Evolutionary conservation across 2,113 vertebrate species (phyloP).

Genomic region (Dromas ardeola): DNA sequence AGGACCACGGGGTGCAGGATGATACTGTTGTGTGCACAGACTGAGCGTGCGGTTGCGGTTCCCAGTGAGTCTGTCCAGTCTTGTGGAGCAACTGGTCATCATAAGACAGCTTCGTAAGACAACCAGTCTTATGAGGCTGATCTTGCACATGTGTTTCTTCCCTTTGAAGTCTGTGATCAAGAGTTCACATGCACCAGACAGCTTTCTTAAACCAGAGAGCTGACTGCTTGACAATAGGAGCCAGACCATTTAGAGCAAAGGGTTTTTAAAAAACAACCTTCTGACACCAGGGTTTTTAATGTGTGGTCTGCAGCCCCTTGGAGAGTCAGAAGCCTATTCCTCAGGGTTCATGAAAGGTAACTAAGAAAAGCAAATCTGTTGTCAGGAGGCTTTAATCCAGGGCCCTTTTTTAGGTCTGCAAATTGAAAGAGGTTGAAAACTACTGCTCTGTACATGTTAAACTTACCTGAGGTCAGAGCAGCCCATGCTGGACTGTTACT

Average conservation of each 20-base stretch:
- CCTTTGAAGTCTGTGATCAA: conserved; percentile 62
- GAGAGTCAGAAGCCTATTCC: background rate
- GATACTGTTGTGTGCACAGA: background rate
- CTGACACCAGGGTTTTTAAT: background rate
- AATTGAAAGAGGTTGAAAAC: background rate
- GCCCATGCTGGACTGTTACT: background rate
- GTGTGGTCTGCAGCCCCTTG: background rate
- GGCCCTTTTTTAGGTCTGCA: background rate
- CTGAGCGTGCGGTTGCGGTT: background rate
- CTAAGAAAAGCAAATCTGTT: background rate
- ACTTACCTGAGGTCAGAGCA: background rate
- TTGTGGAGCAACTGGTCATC: background rate
- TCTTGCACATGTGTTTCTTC: conserved; percentile 45
- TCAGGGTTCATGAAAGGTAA: background rate
- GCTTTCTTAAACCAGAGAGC: conserved; percentile 7
- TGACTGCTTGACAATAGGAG: conserved; percentile 21
- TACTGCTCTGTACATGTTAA: background rate
- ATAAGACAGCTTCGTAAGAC: background rate
- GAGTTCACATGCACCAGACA: conserved; percentile 12
- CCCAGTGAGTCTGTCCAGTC: background rate
- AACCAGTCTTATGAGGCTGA: background rate
- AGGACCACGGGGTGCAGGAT: fast-evolving
- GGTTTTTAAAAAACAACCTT: background rate
- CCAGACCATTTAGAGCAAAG: background rate
- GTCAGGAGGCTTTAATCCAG: background rate